Evolutionary conservation across 37 sponge, comb jelly and placozoan genomes (phyloP), one percentile per base, ranked within the genome.

Genomic region (Mnemiopsis leidyi): DNA sequence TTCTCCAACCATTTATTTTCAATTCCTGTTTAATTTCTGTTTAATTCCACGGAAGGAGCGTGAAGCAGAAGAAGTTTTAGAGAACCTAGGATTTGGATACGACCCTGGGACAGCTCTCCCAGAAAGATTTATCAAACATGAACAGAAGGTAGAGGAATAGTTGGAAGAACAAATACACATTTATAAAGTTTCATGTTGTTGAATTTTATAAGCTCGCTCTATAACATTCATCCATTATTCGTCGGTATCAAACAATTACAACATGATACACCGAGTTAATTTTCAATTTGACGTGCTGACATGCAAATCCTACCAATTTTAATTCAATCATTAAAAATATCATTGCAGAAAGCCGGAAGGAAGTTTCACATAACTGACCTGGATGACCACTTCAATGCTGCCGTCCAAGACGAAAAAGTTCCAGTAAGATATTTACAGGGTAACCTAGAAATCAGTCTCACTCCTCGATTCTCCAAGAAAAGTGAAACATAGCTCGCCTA

Each of bases 331-430:
- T n/a, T n/a, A 48, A 5, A 48, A 48, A 48, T 48, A 2, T 36
- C 36, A 23, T 85, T 25, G 38, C 61, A 85, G 90, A 85, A 85
- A 85, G 29, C 40, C 9, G 90, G 90, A 21, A 35, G 90, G 30
- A 40, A 40, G 90, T 85, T 85, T 37, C 90, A 85, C 38, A 85
- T 85, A 28, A 85, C 90, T 0, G 90, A 85, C 23, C 90, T 85
- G 3, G 90, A 85, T 29, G 90, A 33, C 40, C 90, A 85, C 61
- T 85, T 85, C 61, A 85, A 85, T 28, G 40, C 90, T 9, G 90
- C 90, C 16, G 39, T 85, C 1, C 90, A 85, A 25, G 90, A 85
- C 25, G 90, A 37, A 7, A 38, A 33, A 26, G 36, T 85, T 23
- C 90, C 90, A 0, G 48, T 23, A 5, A n/a, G 90, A 40, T 85